These are phyloP conservation scores for Druon quercuslanigerum DNA, from an alignment of 1,140 invertebrate species.

Conservation along the genomic window DNA sequence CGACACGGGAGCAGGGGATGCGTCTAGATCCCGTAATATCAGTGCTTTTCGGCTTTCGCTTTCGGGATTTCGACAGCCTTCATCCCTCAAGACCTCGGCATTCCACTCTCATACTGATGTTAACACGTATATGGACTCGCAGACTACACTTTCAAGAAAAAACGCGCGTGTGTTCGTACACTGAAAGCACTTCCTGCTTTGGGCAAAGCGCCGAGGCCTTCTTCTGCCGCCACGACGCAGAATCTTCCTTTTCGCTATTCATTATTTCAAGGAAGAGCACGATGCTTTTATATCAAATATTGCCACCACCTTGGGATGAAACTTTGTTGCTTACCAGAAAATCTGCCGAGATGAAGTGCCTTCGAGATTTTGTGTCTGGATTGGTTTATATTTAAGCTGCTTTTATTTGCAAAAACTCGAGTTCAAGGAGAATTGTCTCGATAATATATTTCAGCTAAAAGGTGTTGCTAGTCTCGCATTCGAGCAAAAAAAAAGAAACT, in stretches of 20 bases:
- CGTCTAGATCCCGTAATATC: not conserved
- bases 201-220: conserved; percentile 46
- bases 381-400: not conserved
- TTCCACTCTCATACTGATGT: not conserved
- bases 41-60: not conserved
- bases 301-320: conserved; percentile 55
- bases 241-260: conserved; percentile 51
- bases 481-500: no score
- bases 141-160: not conserved
- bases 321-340: conserved; percentile 43
- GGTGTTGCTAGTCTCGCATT: no score
- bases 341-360: conserved; percentile 38
- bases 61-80: conserved; percentile 3
- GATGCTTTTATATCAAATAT: conserved; percentile 59
- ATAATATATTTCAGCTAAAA: no score
- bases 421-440: not conserved
- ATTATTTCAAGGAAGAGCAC: conserved; percentile 63
- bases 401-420: not conserved
- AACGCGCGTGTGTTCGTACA: not conserved
- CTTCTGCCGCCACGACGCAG: conserved; percentile 49
- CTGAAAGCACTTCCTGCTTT: conserved; percentile 34
- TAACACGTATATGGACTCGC: not conserved
- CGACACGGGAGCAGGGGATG: not conserved
- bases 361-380: not conserved
- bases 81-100: not conserved